Percentiles rank a stretch among this genome's conserved stretches.
Conservation (phyloP, 2,888 invertebrate genomes). For the Ornithoptera alexandrae region DNA sequence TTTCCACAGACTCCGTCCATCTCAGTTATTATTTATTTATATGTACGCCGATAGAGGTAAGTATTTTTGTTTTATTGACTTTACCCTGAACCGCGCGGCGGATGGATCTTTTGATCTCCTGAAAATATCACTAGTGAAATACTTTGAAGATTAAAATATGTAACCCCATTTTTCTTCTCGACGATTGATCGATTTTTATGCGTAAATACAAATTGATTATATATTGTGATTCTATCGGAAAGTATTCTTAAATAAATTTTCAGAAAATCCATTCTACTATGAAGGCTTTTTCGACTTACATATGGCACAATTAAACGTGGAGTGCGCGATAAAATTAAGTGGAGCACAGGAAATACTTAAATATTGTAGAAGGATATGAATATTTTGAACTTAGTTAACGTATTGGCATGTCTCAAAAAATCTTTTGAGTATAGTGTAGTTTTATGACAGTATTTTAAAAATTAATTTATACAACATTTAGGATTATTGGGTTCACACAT, state of each 20-base stretch:
- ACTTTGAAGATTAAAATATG: constrained; percentile 30
- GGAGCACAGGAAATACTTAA: too few species aligned
- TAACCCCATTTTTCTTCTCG: constrained; percentile 20
- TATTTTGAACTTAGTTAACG: too few species aligned
- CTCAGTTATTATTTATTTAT: constrained; percentile 23
- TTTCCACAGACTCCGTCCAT: not conserved
- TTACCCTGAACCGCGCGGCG: constrained; percentile 22
- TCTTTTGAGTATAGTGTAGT: too few species aligned
- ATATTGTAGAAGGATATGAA: too few species aligned
- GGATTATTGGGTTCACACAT: too few species aligned
- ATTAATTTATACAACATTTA: too few species aligned
- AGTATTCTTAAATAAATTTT: not conserved
- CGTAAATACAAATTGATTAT: constrained; percentile 8
- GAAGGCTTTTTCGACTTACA: too few species aligned
- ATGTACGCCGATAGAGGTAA: constrained; percentile 23
- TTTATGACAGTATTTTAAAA: too few species aligned
- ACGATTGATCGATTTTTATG: constrained; percentile 26
- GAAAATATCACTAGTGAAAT: constrained; percentile 28
- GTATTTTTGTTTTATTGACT: constrained; percentile 29
- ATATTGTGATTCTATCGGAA: constrained; percentile 3
- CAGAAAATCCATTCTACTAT: not conserved
- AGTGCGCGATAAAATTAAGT: too few species aligned
- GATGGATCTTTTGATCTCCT: constrained; percentile 26
- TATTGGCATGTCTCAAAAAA: too few species aligned
- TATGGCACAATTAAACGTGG: too few species aligned